Evolutionary conservation across 2,797 vertebrate genomes (phyloP), one percentile per base, ranked within the genome.

Genomic region (Sebastes aleutianus): DNA sequence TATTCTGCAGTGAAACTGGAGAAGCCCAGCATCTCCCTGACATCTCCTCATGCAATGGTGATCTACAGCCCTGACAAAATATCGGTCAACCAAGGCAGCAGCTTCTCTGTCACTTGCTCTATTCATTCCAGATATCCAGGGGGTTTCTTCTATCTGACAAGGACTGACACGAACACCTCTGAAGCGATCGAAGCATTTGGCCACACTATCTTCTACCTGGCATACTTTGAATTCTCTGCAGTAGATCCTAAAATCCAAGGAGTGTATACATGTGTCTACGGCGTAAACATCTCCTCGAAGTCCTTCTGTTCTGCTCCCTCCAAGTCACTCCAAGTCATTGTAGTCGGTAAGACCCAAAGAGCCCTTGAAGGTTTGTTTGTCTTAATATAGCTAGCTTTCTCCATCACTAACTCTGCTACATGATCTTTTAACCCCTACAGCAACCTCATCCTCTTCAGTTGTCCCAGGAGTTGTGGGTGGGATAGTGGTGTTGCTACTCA

Each of bases 81-180:
- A 80, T 80, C 93, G 1, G 73, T 95, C 75, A 78, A 12, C 24
- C n/a, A 75, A 74, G 94, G 94, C 75, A 87, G 70, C 64, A 71
- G 73, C 78, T 94, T 96, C 82, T 88, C 91, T 7, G 50, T 96
- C 84, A 90, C 88, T 2, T 96, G 95, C 79, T 93, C 91, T 1
- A 86, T 74, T 76, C 74, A 90, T 47, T 90, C 94, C 54, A 87
- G 3, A 64, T 94, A 90, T 64, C 1, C 81, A 5, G 82, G 69
- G 24, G 95, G 95, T 7, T 43, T 56, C 18, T 95, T 95, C 87
- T 74, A 87, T 32, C 84, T 96, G 80, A 80, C 8, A 24, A 89
- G 80, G 32, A 67, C 71, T 1, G 79, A 85, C 18, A 71, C 3
- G 2, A 92, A 62, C 64, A 9, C 29, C 61, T 82, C 34, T 13